A percentile compares a stretch with the other conserved stretches of the same genome.
These are phyloP conservation scores for Enteromius fasciolatus DNA, from an alignment of 2,797 vertebrate species.

Conservation along the genomic window DNA sequence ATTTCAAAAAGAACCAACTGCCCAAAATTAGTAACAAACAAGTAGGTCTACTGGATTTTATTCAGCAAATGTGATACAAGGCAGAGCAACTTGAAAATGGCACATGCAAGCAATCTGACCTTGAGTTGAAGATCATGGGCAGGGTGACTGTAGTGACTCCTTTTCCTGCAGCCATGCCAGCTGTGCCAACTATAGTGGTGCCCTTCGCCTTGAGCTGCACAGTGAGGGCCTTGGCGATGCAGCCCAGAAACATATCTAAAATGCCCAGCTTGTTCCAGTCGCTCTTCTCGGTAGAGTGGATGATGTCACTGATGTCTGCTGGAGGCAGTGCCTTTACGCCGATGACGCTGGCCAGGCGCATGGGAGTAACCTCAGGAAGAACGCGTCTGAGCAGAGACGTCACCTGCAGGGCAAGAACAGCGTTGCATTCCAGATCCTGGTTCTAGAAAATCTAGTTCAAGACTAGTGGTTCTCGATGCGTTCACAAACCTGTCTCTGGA, in stretches of 20 bases:
- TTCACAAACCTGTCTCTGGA: conserved; percentile 92
- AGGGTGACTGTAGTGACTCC: conserved; percentile 97
- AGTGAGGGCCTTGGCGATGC: conserved; percentile 98
- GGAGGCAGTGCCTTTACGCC: conserved; percentile 96
- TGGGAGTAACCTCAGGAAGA: conserved; percentile 95
- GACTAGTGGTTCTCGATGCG: neutral
- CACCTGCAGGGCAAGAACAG: conserved; percentile 76
- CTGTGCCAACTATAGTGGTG: conserved; percentile 91
- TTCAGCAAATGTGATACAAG: neutral
- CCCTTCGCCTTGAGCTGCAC: conserved; percentile 99
- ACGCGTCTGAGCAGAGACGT: conserved; percentile 94
- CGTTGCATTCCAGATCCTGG: neutral
- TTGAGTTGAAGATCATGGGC: conserved; percentile 99
- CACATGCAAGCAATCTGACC: conserved; percentile 72
- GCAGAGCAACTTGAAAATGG: neutral
- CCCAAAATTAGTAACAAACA: neutral
- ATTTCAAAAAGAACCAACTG: neutral
- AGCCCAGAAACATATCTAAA: conserved; percentile 98
- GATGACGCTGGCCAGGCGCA: conserved; percentile 94
- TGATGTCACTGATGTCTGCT: conserved; percentile 98
- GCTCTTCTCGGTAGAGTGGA: conserved; percentile 98
- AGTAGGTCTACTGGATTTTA: neutral
- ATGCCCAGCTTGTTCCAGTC: conserved; percentile 98
- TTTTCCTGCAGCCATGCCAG: conserved; percentile 92
- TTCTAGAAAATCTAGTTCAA: neutral